phyloP scores from a whole-genome alignment of 2,888 invertebrate genomes.

The Troides helena region DNA sequence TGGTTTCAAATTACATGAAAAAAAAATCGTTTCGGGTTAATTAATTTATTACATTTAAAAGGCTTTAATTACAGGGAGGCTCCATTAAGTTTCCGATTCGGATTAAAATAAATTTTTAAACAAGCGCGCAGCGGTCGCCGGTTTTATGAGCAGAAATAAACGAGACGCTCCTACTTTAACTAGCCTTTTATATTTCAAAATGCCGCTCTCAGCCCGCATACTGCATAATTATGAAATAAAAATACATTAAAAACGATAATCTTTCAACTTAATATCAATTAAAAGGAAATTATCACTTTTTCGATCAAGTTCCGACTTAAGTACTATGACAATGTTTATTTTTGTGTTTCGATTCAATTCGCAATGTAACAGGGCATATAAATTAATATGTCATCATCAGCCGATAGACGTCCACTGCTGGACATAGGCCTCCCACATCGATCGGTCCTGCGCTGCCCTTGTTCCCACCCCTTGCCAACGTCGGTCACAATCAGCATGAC shows the following conservation, averaged over 20 bases:
- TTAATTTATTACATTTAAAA: slow-evolving; percentile 1
- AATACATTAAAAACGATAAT: neutral
- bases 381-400: too few relatives aligned
- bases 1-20: neutral
- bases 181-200: slow-evolving; percentile 14
- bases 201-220: neutral
- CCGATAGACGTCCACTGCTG: too few relatives aligned
- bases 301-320: neutral
- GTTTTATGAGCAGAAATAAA: slow-evolving; percentile 24
- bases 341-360: neutral
- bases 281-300: neutral
- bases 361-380: too few relatives aligned
- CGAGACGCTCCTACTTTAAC: slow-evolving; percentile 14
- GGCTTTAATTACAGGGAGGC: neutral
- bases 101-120: slow-evolving; percentile 22
- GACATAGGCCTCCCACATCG: too few relatives aligned
- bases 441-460: too few relatives aligned
- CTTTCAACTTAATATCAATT: neutral
- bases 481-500: too few relatives aligned
- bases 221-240: slow-evolving; percentile 5
- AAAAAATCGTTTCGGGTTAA: neutral
- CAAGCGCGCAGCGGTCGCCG: slow-evolving; percentile 11
- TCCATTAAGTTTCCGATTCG: slow-evolving; percentile 8
- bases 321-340: neutral
- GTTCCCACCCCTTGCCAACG: too few relatives aligned